These are phyloP conservation scores for Temnopleurus reevesii DNA, from an alignment of 53 echinoderm and acorn worm genomes.

Conservation along the genomic window DNA sequence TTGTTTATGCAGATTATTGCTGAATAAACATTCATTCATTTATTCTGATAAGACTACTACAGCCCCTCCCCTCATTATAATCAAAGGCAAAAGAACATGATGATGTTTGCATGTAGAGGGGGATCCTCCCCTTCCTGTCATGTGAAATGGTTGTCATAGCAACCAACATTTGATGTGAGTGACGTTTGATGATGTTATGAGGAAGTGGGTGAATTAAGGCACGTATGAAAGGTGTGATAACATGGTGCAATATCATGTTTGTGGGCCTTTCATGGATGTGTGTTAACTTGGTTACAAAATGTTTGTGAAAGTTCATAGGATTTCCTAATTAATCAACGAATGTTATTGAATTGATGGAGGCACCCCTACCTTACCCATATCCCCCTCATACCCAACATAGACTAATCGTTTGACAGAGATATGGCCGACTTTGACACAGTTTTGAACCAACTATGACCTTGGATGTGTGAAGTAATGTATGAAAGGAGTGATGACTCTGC, in stretches of 20 bases:
- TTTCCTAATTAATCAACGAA: no score
- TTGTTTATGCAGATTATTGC: background rate
- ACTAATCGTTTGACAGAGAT: no score
- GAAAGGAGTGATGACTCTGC: no score
- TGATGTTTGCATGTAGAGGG: conserved; percentile 32
- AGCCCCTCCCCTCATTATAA: background rate
- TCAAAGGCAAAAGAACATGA: background rate
- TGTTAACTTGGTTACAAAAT: background rate
- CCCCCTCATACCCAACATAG: no score
- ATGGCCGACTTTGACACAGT: no score
- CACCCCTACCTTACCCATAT: no score
- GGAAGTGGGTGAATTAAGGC: conserved; percentile 48
- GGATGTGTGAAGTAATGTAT: no score
- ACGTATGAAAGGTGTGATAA: conserved; percentile 20
- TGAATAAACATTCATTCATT: no score
- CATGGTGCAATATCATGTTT: background rate
- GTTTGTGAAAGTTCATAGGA: background rate
- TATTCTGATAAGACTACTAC: background rate
- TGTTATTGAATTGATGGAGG: no score
- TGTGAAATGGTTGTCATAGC: conserved; percentile 26
- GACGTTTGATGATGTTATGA: conserved; percentile 47
- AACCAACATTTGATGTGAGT: conserved; percentile 21
- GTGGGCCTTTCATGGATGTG: background rate
- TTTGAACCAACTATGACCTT: no score
- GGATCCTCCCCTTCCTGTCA: conserved; percentile 28